phyloP scores from a whole-genome alignment of 2,113 vertebrate species.

The Chunga burmeisteri region DNA sequence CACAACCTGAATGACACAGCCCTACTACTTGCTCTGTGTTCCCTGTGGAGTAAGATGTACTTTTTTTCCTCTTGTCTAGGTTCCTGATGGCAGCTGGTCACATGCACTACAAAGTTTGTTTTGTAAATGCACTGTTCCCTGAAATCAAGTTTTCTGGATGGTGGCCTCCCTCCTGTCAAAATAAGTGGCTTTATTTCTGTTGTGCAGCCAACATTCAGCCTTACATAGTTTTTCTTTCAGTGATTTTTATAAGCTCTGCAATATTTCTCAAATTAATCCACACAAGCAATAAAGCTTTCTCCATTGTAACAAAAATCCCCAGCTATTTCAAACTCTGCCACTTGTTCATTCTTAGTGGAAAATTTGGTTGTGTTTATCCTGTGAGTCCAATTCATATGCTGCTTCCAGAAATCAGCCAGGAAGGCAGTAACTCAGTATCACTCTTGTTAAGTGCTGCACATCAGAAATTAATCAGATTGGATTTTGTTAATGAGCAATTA shows the following conservation, averaged over 20 bases:
- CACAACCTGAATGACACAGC: not conserved
- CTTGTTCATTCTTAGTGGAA: not conserved
- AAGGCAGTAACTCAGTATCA: not conserved
- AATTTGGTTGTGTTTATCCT: not conserved
- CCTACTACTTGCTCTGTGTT: not conserved
- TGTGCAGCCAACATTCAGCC: not conserved
- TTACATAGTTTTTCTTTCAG: not conserved
- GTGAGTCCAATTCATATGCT: not conserved
- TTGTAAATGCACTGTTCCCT: not conserved
- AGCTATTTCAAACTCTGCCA: not conserved
- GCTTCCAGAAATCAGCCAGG: not conserved
- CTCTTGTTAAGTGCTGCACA: not conserved
- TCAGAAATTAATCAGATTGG: not conserved
- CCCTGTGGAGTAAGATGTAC: not conserved
- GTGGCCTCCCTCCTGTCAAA: slow-evolving; percentile 6
- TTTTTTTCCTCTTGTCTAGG: not conserved
- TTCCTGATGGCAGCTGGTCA: not conserved
- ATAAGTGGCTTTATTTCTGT: slow-evolving; percentile 10
- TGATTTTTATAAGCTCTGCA: slow-evolving; percentile 7
- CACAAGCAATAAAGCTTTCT: slow-evolving; percentile 1
- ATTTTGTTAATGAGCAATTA: slow-evolving; percentile 30
- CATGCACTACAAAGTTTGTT: not conserved
- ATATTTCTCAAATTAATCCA: not conserved
- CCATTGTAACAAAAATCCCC: not conserved
- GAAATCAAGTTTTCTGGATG: slow-evolving; percentile 36